These are phyloP conservation scores for Rhyacophila evoluta DNA, from an alignment of 2,888 invertebrate species.

Conservation along the genomic window DNA sequence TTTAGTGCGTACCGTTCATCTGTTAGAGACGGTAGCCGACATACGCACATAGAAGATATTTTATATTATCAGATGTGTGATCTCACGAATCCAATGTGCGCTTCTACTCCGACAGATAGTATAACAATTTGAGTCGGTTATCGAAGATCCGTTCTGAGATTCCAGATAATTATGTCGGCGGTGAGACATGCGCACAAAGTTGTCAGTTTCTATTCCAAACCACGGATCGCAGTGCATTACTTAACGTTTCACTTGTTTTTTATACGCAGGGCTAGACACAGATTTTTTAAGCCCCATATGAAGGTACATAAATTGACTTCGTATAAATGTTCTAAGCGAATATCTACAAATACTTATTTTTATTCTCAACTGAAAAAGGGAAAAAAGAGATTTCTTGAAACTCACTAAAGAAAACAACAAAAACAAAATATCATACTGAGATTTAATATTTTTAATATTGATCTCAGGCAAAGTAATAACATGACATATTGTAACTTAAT, in stretches of 20 bases:
- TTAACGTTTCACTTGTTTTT: conserved; percentile 20
- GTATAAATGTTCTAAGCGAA: too few species aligned
- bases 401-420: too few species aligned
- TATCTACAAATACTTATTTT: too few species aligned
- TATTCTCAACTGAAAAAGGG: too few species aligned
- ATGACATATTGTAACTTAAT: too few species aligned
- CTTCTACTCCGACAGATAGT: conserved; percentile 34
- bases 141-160: conserved; percentile 47
- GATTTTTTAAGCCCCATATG: background rate
- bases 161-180: conserved; percentile 52
- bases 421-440: too few species aligned
- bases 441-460: too few species aligned
- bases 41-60: background rate
- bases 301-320: too few species aligned
- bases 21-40: background rate
- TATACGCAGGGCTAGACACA: background rate
- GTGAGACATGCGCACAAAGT: conserved; percentile 40
- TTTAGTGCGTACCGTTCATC: background rate
- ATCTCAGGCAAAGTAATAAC: too few species aligned
- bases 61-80: conserved; percentile 30
- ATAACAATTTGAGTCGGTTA: conserved; percentile 35
- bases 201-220: conserved; percentile 44
- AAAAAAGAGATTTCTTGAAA: too few species aligned
- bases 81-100: conserved; percentile 30
- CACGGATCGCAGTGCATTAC: conserved; percentile 29